Evolutionary conservation across 2,113 vertebrate species (phyloP).

Genomic region (Phalacrocorax pelagicus): DNA sequence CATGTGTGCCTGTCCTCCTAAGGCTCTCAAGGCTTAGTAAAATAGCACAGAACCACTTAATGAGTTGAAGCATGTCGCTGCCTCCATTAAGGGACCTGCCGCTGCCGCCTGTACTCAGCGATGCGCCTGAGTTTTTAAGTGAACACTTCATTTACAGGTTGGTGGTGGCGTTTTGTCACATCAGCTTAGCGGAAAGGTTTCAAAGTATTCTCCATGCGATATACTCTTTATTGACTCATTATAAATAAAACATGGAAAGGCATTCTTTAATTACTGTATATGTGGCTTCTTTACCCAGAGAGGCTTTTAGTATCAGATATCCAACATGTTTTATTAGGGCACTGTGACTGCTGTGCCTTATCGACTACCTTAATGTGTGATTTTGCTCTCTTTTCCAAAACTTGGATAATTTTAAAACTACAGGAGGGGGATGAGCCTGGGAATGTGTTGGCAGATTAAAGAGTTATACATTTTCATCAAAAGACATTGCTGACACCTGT

Average conservation of each 20-base stretch:
- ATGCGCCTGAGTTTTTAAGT: neutral
- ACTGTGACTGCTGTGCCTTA: neutral
- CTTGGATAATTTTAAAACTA: neutral
- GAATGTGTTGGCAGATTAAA: neutral
- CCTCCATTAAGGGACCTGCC: neutral
- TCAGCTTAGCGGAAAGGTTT: neutral
- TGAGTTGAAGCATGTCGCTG: neutral
- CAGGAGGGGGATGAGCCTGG: neutral
- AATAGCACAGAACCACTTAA: neutral
- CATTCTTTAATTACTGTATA: conserved; percentile 41
- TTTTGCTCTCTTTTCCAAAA: neutral
- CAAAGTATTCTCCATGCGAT: neutral
- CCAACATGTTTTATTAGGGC: neutral
- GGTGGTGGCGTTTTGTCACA: neutral
- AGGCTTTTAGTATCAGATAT: neutral
- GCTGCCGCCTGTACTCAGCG: neutral
- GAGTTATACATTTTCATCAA: neutral
- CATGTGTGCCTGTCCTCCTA: neutral
- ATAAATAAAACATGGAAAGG: conserved; percentile 7
- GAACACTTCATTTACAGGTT: neutral
- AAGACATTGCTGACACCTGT: neutral
- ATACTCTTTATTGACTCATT: neutral
- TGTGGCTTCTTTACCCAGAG: neutral
- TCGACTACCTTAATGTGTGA: neutral
- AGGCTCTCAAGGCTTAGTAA: neutral